Conservation (phyloP, 2,113 vertebrate genomes). For the Chloropsis cyanopogon region DNA sequence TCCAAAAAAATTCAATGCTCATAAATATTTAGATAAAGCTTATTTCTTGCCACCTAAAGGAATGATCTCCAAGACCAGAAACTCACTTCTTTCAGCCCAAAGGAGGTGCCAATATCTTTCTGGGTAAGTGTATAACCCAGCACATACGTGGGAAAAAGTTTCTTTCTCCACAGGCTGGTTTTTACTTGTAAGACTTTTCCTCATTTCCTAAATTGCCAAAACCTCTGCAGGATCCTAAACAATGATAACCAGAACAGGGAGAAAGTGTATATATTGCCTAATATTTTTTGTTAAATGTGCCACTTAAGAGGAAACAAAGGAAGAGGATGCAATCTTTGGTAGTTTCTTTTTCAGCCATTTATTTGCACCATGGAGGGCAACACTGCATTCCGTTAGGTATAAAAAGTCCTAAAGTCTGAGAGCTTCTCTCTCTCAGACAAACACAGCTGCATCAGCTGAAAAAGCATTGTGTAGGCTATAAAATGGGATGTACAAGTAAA, state of each 20-base stretch:
- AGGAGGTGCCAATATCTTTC: not conserved
- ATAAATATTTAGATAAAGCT: not conserved
- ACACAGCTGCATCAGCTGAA: not conserved
- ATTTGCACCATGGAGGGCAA: not conserved
- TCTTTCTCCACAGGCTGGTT: not conserved
- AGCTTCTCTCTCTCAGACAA: not conserved
- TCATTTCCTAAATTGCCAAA: not conserved
- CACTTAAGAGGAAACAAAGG: not conserved
- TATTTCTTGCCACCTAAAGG: conserved; percentile 18
- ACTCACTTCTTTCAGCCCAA: not conserved
- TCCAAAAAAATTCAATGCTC: not conserved
- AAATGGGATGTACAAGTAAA: conserved; percentile 25
- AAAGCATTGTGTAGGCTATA: not conserved
- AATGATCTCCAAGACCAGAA: not conserved
- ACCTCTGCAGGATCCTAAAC: not conserved
- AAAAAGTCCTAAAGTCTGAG: not conserved
- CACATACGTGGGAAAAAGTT: not conserved
- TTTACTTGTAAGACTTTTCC: not conserved
- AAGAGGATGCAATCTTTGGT: not conserved
- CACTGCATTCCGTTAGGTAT: not conserved
- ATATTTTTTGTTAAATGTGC: not conserved
- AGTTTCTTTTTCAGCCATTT: not conserved
- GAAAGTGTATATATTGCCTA: not conserved
- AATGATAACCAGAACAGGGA: not conserved
- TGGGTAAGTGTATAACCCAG: not conserved